These are phyloP conservation scores for Pterostichus madidus DNA, from an alignment of 2,888 invertebrate genomes.

Conservation along the genomic window DNA sequence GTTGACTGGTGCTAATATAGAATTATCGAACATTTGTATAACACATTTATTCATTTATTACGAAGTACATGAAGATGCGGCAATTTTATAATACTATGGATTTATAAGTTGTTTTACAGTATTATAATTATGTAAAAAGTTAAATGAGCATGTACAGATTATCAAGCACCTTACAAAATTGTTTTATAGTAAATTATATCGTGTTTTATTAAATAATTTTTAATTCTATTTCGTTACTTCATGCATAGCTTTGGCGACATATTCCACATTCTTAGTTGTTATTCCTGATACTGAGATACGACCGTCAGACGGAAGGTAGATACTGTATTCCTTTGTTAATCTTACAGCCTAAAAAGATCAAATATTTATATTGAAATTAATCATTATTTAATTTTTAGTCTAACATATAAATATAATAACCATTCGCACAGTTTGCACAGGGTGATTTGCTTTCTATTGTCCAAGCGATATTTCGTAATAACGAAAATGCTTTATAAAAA, in stretches of 20 bases:
- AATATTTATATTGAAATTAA: too few relatives aligned
- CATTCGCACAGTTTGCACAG: too few relatives aligned
- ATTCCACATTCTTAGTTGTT: conserved; percentile 95
- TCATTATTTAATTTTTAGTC: too few relatives aligned
- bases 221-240: conserved; percentile 87
- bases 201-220: conserved; percentile 57
- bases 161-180: conserved; percentile 60
- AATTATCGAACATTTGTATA: conserved; percentile 47
- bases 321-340: conserved; percentile 92
- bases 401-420: too few relatives aligned
- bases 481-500: too few relatives aligned
- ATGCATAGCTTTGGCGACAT: conserved; percentile 96
- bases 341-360: conserved; percentile 85
- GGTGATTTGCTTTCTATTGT: too few relatives aligned
- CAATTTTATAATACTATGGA: conserved; percentile 49
- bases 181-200: conserved; percentile 64
- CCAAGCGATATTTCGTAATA: too few relatives aligned
- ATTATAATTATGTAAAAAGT: conserved; percentile 33
- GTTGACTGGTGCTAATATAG: conserved; percentile 54
- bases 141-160: conserved; percentile 25
- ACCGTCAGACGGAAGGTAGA: conserved; percentile 98
- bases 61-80: conserved; percentile 37
- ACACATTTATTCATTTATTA: conserved; percentile 33
- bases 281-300: conserved; percentile 99
- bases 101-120: conserved; percentile 34